These are phyloP conservation scores for Leguminivora glycinivorella DNA, from an alignment of 1,140 invertebrate species.

Conservation along the genomic window DNA sequence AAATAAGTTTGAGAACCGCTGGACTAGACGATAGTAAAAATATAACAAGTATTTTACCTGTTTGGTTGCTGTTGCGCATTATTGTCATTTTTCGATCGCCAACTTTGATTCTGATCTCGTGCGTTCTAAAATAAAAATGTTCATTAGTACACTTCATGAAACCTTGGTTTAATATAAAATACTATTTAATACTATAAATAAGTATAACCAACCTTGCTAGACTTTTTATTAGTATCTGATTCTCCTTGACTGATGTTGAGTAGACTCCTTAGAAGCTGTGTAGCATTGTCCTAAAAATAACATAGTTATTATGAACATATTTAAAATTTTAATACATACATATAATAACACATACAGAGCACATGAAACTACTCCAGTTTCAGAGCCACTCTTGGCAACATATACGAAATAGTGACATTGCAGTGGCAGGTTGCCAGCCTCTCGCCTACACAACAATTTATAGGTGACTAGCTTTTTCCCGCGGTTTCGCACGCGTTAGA, in stretches of 20 bases:
- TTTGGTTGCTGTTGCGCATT: conserved; percentile 15
- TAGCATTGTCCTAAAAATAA: conserved; percentile 51
- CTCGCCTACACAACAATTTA: too few relatives aligned
- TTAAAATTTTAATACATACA: too few relatives aligned
- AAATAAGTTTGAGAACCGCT: too few relatives aligned
- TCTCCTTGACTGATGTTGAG: conserved; percentile 64
- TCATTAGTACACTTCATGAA: not conserved
- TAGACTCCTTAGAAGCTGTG: conserved; percentile 56
- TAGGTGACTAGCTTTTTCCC: too few relatives aligned
- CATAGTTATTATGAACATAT: too few relatives aligned
- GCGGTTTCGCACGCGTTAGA: too few relatives aligned
- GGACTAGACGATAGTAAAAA: too few relatives aligned
- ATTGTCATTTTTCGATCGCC: conserved; percentile 46
- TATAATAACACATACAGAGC: too few relatives aligned
- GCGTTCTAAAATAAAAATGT: not conserved
- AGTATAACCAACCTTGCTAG: conserved; percentile 40
- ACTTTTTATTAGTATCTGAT: conserved; percentile 43
- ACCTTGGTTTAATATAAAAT: not conserved
- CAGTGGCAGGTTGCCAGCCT: too few relatives aligned
- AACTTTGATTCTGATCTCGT: conserved; percentile 35
- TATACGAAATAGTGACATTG: too few relatives aligned
- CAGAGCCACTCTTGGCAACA: too few relatives aligned
- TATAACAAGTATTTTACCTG: not conserved
- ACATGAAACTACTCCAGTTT: too few relatives aligned
- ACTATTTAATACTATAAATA: not conserved